These are phyloP conservation scores for Ceratina japonica DNA, from an alignment of 1,140 invertebrate species.

Conservation along the genomic window DNA sequence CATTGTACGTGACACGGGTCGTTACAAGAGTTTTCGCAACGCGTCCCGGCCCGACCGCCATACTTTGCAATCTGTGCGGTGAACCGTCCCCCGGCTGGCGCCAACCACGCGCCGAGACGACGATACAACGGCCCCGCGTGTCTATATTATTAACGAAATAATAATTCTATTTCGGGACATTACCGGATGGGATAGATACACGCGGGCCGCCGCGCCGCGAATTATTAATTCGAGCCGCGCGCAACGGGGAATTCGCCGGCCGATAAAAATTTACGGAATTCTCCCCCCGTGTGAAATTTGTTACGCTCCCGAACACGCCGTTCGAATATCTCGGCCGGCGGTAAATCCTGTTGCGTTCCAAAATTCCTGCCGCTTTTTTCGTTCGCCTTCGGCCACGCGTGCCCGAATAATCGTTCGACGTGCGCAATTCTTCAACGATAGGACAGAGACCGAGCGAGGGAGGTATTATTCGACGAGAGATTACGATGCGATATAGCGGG, in stretches of 20 bases:
- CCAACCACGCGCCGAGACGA: not conserved
- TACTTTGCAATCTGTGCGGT: not conserved
- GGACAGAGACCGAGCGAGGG: no score
- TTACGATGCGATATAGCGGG: slow-evolving; percentile 22
- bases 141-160: not conserved
- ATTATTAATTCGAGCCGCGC: slow-evolving; percentile 1
- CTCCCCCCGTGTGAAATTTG: not conserved
- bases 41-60: not conserved
- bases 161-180: not conserved
- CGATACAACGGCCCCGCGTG: no score
- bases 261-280: slow-evolving; percentile 16
- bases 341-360: not conserved
- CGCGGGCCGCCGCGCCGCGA: not conserved
- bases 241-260: not conserved
- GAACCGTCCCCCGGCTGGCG: not conserved
- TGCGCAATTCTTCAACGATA: not conserved
- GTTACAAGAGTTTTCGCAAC: not conserved
- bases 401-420: not conserved
- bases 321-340: not conserved
- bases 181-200: not conserved
- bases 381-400: not conserved
- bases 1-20: slow-evolving; percentile 17
- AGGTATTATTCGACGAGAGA: slow-evolving; percentile 33
- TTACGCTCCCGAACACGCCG: not conserved
- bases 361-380: not conserved